Conservation (phyloP, 2,113 vertebrate species). For the Bufo bufo region DNA sequence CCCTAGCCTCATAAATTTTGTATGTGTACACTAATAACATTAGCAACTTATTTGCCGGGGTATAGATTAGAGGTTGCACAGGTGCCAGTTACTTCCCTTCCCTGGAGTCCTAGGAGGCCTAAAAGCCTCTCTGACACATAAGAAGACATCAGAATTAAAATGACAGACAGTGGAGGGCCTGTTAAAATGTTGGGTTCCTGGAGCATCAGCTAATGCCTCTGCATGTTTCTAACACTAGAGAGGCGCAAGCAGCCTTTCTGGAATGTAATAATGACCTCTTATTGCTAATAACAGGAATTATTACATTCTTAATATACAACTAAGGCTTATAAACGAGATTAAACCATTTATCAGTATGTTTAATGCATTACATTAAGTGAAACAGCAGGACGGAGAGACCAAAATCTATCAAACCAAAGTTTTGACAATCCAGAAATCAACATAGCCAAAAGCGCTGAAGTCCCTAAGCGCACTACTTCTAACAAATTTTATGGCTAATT, state of each 20-base stretch:
- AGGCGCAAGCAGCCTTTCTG: not conserved
- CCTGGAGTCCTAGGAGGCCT: too few species aligned
- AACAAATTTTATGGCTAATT: conserved; percentile 44
- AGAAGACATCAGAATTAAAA: too few species aligned
- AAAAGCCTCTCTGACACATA: too few species aligned
- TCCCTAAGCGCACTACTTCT: conserved; percentile 1
- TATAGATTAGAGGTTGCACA: too few species aligned
- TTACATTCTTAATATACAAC: not conserved
- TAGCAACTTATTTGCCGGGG: too few species aligned
- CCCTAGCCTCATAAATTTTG: too few species aligned
- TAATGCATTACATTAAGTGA: not conserved
- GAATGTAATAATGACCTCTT: not conserved
- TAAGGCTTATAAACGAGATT: not conserved
- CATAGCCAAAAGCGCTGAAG: not conserved
- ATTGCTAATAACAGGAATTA: not conserved
- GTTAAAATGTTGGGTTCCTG: too few species aligned
- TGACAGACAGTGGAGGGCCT: too few species aligned
- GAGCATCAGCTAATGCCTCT: not conserved
- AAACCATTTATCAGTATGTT: not conserved
- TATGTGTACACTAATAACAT: too few species aligned
- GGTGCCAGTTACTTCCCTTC: too few species aligned
- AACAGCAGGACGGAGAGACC: not conserved
- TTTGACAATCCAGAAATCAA: conserved; percentile 29
- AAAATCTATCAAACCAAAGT: conserved; percentile 24
- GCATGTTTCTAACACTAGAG: not conserved